These are phyloP conservation scores for Struthio camelus DNA, from an alignment of 2,113 vertebrate species.

Conservation along the genomic window DNA sequence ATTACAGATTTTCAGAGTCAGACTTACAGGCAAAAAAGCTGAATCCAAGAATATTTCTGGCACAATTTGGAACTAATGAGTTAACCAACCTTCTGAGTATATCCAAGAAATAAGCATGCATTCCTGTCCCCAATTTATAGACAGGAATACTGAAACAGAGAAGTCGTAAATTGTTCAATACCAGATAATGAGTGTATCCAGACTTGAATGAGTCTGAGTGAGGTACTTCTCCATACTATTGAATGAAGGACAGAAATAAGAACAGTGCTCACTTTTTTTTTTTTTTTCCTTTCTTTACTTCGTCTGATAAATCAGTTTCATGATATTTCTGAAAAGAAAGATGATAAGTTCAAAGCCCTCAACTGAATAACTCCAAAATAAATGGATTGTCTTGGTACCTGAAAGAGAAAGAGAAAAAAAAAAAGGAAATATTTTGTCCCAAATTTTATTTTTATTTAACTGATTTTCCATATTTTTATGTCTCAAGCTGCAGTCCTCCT, in stretches of 20 bases:
- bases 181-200: neutral
- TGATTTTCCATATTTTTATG: neutral
- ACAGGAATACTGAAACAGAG: neutral
- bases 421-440: neutral
- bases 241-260: neutral
- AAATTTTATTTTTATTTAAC: neutral
- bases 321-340: neutral
- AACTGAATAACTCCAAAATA: neutral
- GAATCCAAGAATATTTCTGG: neutral
- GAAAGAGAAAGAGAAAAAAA: too few relatives aligned
- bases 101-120: neutral
- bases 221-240: neutral
- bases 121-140: neutral
- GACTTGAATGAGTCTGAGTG: neutral
- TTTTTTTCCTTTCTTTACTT: neutral
- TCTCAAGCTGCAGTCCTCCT: neutral
- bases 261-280: neutral
- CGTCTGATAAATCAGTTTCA: neutral
- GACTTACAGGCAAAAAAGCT: neutral
- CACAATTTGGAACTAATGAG: neutral
- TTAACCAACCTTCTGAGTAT: neutral
- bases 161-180: neutral
- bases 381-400: neutral
- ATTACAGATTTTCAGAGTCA: neutral
- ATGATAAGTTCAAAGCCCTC: rapidly evolving